Evolutionary conservation across 1,140 invertebrate species (phyloP), one percentile per base, ranked within the genome.

Genomic region (Rhyzopertha dominica): DNA sequence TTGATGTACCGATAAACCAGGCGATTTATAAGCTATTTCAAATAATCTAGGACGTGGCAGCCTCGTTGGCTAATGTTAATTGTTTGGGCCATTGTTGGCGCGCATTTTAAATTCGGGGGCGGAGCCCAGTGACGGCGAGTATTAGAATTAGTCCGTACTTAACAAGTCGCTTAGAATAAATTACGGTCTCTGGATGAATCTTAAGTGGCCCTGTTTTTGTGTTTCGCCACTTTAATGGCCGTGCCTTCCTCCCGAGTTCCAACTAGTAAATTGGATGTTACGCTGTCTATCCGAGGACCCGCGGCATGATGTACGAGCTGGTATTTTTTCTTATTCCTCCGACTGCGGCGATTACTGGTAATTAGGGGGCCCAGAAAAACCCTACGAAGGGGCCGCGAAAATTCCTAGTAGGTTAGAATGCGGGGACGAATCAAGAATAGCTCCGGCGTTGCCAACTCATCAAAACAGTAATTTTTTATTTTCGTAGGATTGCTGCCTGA

Each of bases 131-230:
- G 47, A 50, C 47, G 50, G 45, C 50, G 39, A 49, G 43, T 49
- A 53, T 53, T 53, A 50, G 51, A 42, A 49, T 49, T 47, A 49
- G 40, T 20, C 43, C 30, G 19, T 31, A 50, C 24, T 45, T 45
- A 43, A 36, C 35, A 43, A 38, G 38, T 42, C 42, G 51, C 45
- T 47, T 34, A 19, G 41, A 43, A 53, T 53, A 43, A 53, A 53
- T 47, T 53, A 50, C 25, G 46, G 39, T 31, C 38, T 43, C 47
- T 22, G 36, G 36, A 49, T 53, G 43, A 53, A 49, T 53, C 46
- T 49, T 49, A 53, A 47, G 51, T 53, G 51, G 43, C 20, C 37
- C n/a, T 45, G 51, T 53, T 50, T 49, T 53, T 49, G 31, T 49
- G 32, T 49, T 46, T 50, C 43, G 43, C 47, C 51, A 49, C 47